Conservation (phyloP, 2,888 invertebrate species). For the Drosophila greeni region DNA sequence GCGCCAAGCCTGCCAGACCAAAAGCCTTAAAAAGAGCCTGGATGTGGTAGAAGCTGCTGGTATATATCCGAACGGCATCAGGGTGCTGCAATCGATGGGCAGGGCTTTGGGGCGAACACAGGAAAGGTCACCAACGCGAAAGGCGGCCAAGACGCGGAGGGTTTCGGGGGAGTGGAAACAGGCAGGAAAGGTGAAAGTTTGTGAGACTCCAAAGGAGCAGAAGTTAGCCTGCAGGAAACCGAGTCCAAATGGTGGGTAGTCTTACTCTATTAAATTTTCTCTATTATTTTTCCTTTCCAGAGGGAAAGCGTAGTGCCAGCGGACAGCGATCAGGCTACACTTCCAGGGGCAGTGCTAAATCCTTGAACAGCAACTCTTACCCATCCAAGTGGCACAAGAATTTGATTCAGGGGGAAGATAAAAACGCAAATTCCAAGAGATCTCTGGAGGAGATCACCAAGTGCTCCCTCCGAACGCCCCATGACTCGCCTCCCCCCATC, state of each 20-base stretch:
- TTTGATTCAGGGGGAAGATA: not conserved
- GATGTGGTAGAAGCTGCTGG: not conserved
- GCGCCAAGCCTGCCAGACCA: slow-evolving; percentile 27
- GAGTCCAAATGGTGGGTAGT: slow-evolving; percentile 27
- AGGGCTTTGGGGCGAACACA: slow-evolving; percentile 9
- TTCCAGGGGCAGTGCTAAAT: slow-evolving; percentile 47
- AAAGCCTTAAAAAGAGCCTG: not conserved
- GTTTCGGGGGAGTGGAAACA: not conserved
- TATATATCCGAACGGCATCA: not conserved
- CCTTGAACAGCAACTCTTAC: slow-evolving; percentile 39
- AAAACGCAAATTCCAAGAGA: not conserved
- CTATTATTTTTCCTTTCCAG: slow-evolving; percentile 9
- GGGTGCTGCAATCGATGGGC: slow-evolving; percentile 15
- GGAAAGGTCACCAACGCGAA: not conserved
- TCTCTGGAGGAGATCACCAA: slow-evolving; percentile 29
- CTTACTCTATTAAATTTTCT: too few relatives aligned
- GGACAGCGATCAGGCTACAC: slow-evolving; percentile 26
- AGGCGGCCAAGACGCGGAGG: slow-evolving; percentile 9
- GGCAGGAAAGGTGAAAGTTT: not conserved
- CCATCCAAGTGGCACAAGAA: slow-evolving; percentile 54
- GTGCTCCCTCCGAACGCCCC: slow-evolving; percentile 41
- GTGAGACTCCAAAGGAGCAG: not conserved
- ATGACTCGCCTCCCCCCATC: slow-evolving; percentile 8
- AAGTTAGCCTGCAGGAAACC: slow-evolving; percentile 5
- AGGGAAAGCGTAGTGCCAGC: not conserved